A percentile compares a stretch with the other conserved stretches of the same genome.
Evolutionary conservation across 2,113 vertebrate species (phyloP).

Genomic region (Sylvia atricapilla): DNA sequence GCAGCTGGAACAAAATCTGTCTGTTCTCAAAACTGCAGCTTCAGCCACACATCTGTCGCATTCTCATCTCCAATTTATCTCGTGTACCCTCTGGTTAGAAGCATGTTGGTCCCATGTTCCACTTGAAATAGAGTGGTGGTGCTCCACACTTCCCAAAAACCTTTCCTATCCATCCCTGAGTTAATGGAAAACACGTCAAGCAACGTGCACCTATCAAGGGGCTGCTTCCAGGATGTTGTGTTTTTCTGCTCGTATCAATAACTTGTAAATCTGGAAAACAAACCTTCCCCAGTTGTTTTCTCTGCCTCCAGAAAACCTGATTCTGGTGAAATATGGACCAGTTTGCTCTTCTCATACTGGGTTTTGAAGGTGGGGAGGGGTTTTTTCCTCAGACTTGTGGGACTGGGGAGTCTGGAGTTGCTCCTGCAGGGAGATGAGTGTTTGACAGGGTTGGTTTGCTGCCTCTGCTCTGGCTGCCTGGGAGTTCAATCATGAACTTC

Average conservation of each 20-base stretch:
- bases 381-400: not conserved
- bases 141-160: not conserved
- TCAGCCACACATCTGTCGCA: not conserved
- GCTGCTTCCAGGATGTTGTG: not conserved
- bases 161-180: not conserved
- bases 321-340: not conserved
- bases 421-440: not conserved
- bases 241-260: not conserved
- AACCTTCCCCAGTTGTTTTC: not conserved
- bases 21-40: not conserved
- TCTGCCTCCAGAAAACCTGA: not conserved
- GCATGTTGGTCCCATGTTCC: not conserved
- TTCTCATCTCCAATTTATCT: not conserved
- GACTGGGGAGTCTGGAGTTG: not conserved
- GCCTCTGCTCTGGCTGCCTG: not conserved
- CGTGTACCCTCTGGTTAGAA: not conserved
- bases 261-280: not conserved
- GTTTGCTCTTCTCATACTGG: accelerated
- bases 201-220: not conserved
- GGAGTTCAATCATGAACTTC: not conserved
- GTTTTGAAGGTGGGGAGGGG: not conserved
- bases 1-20: conserved; percentile 1
- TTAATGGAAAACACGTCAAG: not conserved
- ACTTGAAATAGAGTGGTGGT: not conserved
- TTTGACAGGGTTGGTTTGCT: not conserved